Percentiles rank a stretch among this genome's conserved stretches.
phyloP scores from a whole-genome alignment of 2,888 invertebrate species.

The Coenonympha arcania region DNA sequence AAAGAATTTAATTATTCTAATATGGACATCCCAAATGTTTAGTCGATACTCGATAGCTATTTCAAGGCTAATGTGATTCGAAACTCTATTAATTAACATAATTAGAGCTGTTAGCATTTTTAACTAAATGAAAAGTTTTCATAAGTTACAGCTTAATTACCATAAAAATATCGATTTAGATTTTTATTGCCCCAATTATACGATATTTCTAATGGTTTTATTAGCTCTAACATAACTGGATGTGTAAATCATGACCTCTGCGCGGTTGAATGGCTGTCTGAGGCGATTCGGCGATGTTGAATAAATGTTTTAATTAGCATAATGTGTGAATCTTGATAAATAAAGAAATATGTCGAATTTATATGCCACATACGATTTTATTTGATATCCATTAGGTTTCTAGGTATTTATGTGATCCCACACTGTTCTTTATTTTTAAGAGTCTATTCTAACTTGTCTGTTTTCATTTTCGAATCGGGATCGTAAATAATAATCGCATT shows the following conservation, averaged over 20 bases:
- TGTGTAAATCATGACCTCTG: not conserved
- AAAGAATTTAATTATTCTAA: not conserved
- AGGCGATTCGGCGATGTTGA: not conserved
- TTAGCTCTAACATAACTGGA: conserved; percentile 1
- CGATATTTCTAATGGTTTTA: not conserved
- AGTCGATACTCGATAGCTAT: not conserved
- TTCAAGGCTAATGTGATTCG: conserved; percentile 5
- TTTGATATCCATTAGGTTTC: not conserved
- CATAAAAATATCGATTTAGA: conserved; percentile 5
- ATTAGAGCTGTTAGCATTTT: conserved; percentile 1
- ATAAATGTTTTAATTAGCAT: not conserved
- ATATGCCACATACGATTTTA: not conserved
- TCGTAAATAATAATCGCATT: too few species aligned
- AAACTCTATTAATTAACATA: conserved; percentile 4
- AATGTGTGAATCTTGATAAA: not conserved
- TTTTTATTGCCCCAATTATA: conserved; percentile 1
- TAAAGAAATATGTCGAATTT: not conserved
- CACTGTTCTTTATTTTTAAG: too few species aligned
- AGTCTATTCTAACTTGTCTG: too few species aligned
- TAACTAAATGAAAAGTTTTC: conserved; percentile 5
- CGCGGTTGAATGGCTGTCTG: not conserved
- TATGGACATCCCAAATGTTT: not conserved
- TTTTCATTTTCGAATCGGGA: too few species aligned
- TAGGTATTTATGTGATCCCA: too few species aligned
- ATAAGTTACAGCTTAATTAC: conserved; percentile 2